Evolutionary conservation across 2,797 vertebrate species (phyloP).

Genomic region (Gymnothorax javanicus): DNA sequence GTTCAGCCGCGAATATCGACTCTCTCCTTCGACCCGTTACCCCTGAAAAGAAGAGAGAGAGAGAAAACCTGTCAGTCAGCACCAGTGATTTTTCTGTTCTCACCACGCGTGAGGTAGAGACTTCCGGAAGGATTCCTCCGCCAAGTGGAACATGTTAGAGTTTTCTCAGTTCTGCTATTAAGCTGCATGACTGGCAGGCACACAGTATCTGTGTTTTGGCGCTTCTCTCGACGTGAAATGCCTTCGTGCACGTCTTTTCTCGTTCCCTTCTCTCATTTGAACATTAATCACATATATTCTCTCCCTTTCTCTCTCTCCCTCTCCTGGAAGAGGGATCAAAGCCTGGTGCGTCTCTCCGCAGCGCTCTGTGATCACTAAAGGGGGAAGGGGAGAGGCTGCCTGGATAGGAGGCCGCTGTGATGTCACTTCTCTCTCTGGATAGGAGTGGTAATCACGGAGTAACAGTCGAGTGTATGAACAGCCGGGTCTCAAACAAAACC

Average conservation of each 20-base stretch:
- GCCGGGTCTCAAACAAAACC: not conserved
- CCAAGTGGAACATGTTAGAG: constrained; percentile 45
- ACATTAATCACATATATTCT: constrained; percentile 22
- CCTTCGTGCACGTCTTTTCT: constrained; percentile 14
- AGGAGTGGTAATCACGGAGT: constrained; percentile 50
- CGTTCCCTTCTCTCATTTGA: constrained; percentile 12
- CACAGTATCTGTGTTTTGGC: constrained; percentile 39
- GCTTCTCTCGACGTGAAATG: constrained; percentile 39
- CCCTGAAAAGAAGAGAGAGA: not conserved
- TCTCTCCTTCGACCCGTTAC: not conserved
- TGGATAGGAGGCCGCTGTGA: constrained; percentile 42
- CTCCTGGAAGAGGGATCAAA: constrained; percentile 53
- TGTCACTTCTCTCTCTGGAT: constrained; percentile 53
- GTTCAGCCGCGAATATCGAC: not conserved
- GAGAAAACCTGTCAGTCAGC: not conserved
- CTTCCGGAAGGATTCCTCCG: constrained; percentile 52
- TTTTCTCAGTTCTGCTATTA: not conserved
- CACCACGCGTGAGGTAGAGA: not conserved
- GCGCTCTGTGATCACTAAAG: constrained; percentile 50
- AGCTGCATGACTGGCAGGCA: constrained; percentile 16
- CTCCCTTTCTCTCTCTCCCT: not conserved
- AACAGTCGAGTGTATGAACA: constrained; percentile 35
- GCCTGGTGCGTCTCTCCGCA: constrained; percentile 52
- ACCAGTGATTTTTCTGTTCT: not conserved
- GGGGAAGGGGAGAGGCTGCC: constrained; percentile 4